Evolutionary conservation across 2,888 invertebrate species (phyloP), one percentile per base, ranked within the genome.

Genomic region (Dastarcus helophoroides): DNA sequence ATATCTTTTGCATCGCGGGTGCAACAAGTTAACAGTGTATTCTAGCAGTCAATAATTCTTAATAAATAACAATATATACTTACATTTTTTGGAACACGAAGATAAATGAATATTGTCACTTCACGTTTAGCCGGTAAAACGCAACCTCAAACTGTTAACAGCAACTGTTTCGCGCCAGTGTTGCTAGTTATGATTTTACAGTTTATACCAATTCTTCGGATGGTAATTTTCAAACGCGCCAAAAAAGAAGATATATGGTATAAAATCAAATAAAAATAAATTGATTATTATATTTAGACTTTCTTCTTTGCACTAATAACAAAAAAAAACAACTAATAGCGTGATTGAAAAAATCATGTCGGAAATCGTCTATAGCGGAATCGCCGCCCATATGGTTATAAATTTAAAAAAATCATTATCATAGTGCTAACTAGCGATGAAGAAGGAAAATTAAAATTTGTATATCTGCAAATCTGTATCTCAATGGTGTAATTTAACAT

Each of bases 1-100:
- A 22, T 5, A 6, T n/a, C n/a, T n/a, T n/a, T n/a, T n/a, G 9
- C 17, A 31, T 34, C 34, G 34, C 34, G 30, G 29, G 29, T 33
- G 33, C 22, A 33, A 33, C 33, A 9, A 30, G 22, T 34, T 34
- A 22, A 5, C 22, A 22, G 22, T 22, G 22, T 22, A 22, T 22
- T 22, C 22, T 22, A 29, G n/a, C n/a, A n/a, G n/a, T n/a, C n/a
- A n/a, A n/a, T n/a, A n/a, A n/a, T n/a, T n/a, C n/a, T n/a, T n/a
- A n/a, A n/a, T n/a, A n/a, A n/a, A n/a, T n/a, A n/a, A n/a, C n/a
- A n/a, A n/a, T n/a, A n/a, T n/a, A n/a, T n/a, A n/a, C n/a, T n/a
- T n/a, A n/a, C n/a, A n/a, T n/a, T n/a, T n/a, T n/a, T n/a, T n/a
- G n/a, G n/a, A n/a, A n/a, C n/a, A n/a, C 3, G 22, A n/a, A 9